Percentiles rank a stretch among this genome's conserved stretches.
Evolutionary conservation across 2,888 invertebrate species (phyloP).

Genomic region (Lasioglossum lativentre): DNA sequence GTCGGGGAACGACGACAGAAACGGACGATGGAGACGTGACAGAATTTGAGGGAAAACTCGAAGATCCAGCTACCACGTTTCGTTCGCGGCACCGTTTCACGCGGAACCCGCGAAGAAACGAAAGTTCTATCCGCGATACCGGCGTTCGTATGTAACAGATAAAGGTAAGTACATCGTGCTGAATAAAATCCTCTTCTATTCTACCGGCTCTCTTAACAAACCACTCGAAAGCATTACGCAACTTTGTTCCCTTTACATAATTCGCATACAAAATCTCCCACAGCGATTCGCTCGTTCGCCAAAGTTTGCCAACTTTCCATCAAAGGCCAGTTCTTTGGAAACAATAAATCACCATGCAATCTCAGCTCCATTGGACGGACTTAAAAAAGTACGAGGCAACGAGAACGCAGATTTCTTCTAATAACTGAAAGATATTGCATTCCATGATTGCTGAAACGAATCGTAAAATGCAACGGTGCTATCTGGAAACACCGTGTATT

Average conservation of each 20-base stretch:
- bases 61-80: not conserved
- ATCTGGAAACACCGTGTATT: not conserved
- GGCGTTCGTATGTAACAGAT: conserved; percentile 13
- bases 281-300: not conserved
- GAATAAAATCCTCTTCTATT: not conserved
- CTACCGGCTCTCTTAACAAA: not conserved
- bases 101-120: not conserved
- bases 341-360: not conserved
- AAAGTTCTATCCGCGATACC: conserved; percentile 23
- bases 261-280: not conserved
- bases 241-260: not conserved
- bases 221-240: not conserved
- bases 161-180: conserved; percentile 6
- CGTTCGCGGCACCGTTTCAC: conserved; percentile 8
- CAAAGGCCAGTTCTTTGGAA: not conserved
- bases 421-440: not conserved
- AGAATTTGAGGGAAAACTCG: conserved; percentile 23
- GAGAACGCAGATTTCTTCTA: not conserved
- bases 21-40: conserved; percentile 45
- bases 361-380: not conserved
- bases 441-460: not conserved
- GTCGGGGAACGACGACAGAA: conserved; percentile 24
- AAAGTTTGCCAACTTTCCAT: not conserved
- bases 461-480: not conserved
- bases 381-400: not conserved